Evolutionary conservation across 2,888 invertebrate species (phyloP).

Genomic region (Drosophila rellima): DNA sequence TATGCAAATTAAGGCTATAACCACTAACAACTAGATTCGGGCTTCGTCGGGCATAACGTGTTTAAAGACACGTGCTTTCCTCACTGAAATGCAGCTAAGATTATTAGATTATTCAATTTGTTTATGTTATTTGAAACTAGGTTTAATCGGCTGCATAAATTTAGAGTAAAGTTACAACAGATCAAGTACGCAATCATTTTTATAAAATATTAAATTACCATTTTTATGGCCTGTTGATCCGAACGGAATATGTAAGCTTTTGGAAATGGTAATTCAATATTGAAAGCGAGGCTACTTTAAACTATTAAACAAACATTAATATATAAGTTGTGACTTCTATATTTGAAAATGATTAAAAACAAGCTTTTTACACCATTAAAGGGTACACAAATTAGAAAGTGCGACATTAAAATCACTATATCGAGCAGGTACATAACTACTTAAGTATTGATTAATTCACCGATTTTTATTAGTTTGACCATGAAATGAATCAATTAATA

Average conservation of each 20-base stretch:
- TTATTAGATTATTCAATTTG: conserved; percentile 3
- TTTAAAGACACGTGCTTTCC: conserved; percentile 2
- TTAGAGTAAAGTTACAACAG: background rate
- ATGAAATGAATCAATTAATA: conserved; percentile 58
- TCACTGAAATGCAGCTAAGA: background rate
- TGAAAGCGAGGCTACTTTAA: background rate
- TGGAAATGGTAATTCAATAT: background rate
- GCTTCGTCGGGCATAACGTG: conserved; percentile 2
- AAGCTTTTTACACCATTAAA: background rate
- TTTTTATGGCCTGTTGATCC: conserved; percentile 5
- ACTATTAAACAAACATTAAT: background rate
- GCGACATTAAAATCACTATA: conserved; percentile 2
- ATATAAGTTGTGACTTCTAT: background rate
- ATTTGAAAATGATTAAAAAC: background rate
- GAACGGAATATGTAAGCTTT: conserved; percentile 2
- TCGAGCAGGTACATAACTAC: conserved; percentile 7
- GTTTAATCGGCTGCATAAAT: background rate
- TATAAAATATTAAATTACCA: conserved; percentile 1
- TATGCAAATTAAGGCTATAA: conserved; percentile 17
- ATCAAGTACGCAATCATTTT: conserved; percentile 1
- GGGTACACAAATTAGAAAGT: conserved; percentile 21
- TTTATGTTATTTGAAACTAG: background rate
- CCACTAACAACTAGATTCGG: background rate
- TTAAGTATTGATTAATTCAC: conserved; percentile 33
- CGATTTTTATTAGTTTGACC: conserved; percentile 30